Evolutionary conservation across 2,888 invertebrate genomes (phyloP), one percentile per base, ranked within the genome.

Genomic region (Macrosiphum euphorbiae): DNA sequence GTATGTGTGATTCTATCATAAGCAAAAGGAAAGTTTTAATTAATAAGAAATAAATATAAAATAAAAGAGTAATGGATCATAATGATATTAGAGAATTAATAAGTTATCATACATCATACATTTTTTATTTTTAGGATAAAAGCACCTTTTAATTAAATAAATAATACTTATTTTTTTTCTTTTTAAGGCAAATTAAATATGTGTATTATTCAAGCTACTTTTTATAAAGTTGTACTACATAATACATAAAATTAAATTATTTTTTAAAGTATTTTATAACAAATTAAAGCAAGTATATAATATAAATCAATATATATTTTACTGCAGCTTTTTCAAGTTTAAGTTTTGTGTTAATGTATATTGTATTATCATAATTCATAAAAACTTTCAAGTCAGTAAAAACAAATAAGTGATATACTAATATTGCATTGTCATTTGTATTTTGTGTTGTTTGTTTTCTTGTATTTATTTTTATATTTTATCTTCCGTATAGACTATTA

Each of bases 1-100:
- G 99, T 99, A 95, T 99, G 99, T 0, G 99, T 98, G 94, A 99
- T 98, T 95, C 99, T 97, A 41, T 91, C 2, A 91, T 52, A 50
- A 90, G 44, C 47, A 55, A 61, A 58, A 87, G 47, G 4, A 35
- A n/a, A 44, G 47, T 85, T 78, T 50, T 85, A 55, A 85, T 85
- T 44, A 16, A 55, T 20, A 13, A 35, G 1, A 44, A 26, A 41
- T 10, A 50, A 13, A 84, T 20, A 84, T 84, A 41, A 86, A 28
- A 44, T 86, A 5, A 47, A 47, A 47, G 8, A 78, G 35, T 35
- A 78, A 24, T 78, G 20, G 78, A 78, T 78, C 20, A 78, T 78
- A 20, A 20, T 78, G 7, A 35, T 78, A 24, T 35, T 20, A 35
- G 35, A 78, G 20, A 78, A 78, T 35, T 35, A 20, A 78, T 35